phyloP scores from a whole-genome alignment of 2,113 vertebrate species.

The Puffinus mauretanicus region DNA sequence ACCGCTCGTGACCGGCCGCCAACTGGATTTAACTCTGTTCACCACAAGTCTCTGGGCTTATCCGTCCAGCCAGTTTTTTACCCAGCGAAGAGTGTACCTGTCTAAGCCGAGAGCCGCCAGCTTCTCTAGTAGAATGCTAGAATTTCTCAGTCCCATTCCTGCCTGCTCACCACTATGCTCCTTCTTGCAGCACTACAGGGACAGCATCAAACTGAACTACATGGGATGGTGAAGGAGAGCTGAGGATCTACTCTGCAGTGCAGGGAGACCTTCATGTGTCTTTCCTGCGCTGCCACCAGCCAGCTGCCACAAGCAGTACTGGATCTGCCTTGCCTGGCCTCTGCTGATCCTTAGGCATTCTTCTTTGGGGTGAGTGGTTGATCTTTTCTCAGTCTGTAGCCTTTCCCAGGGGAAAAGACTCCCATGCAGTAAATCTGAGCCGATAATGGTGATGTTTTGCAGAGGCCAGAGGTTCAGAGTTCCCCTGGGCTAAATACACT shows the following conservation, averaged over 20 bases:
- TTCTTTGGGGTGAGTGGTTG: not conserved
- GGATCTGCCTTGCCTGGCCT: not conserved
- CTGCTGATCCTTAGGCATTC: not conserved
- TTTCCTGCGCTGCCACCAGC: not conserved
- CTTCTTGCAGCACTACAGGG: not conserved
- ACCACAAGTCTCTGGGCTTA: too few species aligned
- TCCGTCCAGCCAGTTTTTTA: too few species aligned
- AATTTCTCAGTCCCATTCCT: not conserved
- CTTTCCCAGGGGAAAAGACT: not conserved
- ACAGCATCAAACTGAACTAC: not conserved
- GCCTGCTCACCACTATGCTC: not conserved
- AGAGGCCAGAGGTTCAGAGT: not conserved
- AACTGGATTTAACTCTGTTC: too few species aligned
- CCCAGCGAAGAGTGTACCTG: too few species aligned
- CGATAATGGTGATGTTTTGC: not conserved
- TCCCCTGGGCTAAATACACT: not conserved
- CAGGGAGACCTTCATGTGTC: not conserved
- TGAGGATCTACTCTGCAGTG: rapidly evolving
- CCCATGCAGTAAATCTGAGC: not conserved
- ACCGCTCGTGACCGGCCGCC: too few species aligned
- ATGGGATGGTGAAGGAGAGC: not conserved
- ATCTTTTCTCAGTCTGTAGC: not conserved
- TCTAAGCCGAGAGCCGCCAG: too few species aligned
- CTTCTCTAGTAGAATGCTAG: too few species aligned
- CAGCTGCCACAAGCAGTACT: not conserved